These are phyloP conservation scores for Metellina segmentata DNA, from an alignment of 2,888 invertebrate genomes.

Conservation along the genomic window DNA sequence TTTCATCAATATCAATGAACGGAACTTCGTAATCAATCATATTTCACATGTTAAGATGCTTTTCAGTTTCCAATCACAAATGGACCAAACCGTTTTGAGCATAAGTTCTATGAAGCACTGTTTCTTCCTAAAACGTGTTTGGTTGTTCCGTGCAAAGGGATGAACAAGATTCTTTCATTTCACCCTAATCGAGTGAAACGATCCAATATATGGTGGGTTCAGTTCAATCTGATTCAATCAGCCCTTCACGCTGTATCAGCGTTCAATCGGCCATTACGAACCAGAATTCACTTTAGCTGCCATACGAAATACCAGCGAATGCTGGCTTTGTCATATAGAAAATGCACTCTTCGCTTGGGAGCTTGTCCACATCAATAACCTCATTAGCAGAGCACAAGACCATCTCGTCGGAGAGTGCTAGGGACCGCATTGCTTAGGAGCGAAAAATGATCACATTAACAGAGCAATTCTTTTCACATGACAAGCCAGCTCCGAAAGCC, in stretches of 20 bases:
- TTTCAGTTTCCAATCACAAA: no score
- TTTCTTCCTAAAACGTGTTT: no score
- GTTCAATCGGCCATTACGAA: conserved; percentile 32
- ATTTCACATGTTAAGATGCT: no score
- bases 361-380: conserved; percentile 43
- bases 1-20: no score
- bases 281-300: conserved; percentile 4
- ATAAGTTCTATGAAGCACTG: no score
- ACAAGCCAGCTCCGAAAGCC: no score
- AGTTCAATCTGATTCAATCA: conserved; percentile 30
- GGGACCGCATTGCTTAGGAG: neutral
- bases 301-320: neutral
- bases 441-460: neutral
- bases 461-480: no score
- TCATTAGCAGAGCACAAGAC: conserved; percentile 17
- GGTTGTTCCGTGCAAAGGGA: no score
- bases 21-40: no score
- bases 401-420: neutral
- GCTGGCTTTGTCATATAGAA: conserved; percentile 3
- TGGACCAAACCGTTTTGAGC: no score
- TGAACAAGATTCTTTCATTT: neutral
- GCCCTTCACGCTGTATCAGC: conserved; percentile 33
- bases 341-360: conserved; percentile 32
- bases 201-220: neutral
- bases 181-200: neutral